Evolutionary conservation across 2,888 invertebrate genomes (phyloP).

Genomic region (Cyclophora punctaria): DNA sequence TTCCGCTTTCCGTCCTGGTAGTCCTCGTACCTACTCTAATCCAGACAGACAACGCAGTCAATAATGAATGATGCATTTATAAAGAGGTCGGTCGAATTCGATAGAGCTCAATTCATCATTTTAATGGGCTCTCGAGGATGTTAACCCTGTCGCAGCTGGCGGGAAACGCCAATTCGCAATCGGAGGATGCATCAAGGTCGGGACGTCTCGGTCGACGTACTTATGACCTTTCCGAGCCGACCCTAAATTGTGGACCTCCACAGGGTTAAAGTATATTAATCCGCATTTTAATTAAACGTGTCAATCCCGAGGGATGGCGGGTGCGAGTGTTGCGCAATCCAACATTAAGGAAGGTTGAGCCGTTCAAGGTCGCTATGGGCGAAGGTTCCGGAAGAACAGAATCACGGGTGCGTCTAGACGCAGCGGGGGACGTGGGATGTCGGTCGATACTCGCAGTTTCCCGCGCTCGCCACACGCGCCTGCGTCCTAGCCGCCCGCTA

Average conservation of each 20-base stretch:
- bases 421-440: slow-evolving; percentile 49
- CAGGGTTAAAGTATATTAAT: slow-evolving; percentile 26
- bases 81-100: slow-evolving; percentile 14
- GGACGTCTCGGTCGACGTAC: slow-evolving; percentile 56
- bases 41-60: slow-evolving; percentile 13
- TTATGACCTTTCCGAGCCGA: slow-evolving; percentile 42
- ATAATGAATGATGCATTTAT: slow-evolving; percentile 16
- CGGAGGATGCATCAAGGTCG: slow-evolving; percentile 60
- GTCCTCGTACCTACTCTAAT: slow-evolving; percentile 19
- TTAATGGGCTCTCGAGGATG: slow-evolving; percentile 37
- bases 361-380: slow-evolving; percentile 70
- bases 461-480: slow-evolving; percentile 66
- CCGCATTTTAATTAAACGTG: slow-evolving; percentile 39
- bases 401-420: slow-evolving; percentile 71
- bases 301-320: slow-evolving; percentile 37
- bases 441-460: slow-evolving; percentile 73
- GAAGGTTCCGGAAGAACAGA: slow-evolving; percentile 70
- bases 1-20: neutral
- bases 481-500: slow-evolving; percentile 52
- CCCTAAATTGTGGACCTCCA: slow-evolving; percentile 21
- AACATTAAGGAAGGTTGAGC: slow-evolving; percentile 70
- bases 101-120: slow-evolving; percentile 25
- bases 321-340: slow-evolving; percentile 50
- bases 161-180: slow-evolving; percentile 43
- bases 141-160: slow-evolving; percentile 45